These are phyloP conservation scores for Eptesicus fuscus DNA, from an alignment of 2,113 vertebrate species.

Conservation along the genomic window DNA sequence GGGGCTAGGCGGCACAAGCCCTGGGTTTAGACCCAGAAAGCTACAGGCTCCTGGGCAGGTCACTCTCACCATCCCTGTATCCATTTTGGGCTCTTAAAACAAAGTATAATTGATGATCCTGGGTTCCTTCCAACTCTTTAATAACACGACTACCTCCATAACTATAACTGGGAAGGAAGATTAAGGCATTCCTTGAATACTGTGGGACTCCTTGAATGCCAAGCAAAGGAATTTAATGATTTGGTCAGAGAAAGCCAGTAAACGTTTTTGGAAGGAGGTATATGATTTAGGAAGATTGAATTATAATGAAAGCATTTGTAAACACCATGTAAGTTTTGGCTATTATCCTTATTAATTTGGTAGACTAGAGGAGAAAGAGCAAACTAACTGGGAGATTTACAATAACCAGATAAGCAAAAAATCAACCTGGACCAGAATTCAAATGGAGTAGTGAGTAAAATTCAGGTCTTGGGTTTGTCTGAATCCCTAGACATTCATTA, in stretches of 20 bases:
- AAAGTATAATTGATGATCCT: background rate
- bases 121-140: background rate
- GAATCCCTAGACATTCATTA: background rate
- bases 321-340: background rate
- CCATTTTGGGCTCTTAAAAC: background rate
- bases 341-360: background rate
- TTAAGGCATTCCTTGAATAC: background rate
- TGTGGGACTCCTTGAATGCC: background rate
- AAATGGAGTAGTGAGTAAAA: background rate
- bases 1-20: background rate
- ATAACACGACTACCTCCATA: background rate
- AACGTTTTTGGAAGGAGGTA: slow-evolving; percentile 18
- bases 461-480: background rate
- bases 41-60: background rate
- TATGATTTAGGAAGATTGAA: slow-evolving; percentile 10
- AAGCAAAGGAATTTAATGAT: background rate
- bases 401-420: background rate
- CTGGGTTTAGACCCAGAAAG: background rate
- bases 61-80: background rate
- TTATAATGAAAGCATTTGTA: background rate
- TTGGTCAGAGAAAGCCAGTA: background rate
- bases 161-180: background rate
- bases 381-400: background rate
- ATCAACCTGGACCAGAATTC: background rate
- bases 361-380: background rate